Evolutionary conservation across 1,140 invertebrate species (phyloP).

Genomic region (Camponotus pennsylvanicus): DNA sequence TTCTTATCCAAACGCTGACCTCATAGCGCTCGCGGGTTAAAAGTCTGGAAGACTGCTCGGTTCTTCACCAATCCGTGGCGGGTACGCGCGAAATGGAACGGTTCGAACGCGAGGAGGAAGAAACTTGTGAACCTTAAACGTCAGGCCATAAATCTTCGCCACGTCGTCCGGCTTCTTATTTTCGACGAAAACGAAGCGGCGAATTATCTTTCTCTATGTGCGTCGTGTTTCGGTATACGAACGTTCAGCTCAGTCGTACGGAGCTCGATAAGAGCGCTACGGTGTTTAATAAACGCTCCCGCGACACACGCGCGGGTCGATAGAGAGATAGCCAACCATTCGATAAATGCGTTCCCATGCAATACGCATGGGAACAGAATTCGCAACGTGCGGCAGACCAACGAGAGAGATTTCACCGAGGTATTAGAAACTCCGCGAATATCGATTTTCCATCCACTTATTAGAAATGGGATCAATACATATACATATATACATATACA

Average conservation of each 20-base stretch:
- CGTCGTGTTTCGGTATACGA: constrained; percentile 55
- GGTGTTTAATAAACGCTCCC: constrained; percentile 72
- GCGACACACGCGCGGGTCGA: constrained; percentile 38
- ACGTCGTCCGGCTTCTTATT: constrained; percentile 31
- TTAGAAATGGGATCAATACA: background rate
- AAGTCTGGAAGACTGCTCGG: background rate
- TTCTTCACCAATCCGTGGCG: background rate
- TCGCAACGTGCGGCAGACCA: constrained; percentile 43
- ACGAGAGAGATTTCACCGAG: constrained; percentile 24
- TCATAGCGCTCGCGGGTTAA: constrained; percentile 17
- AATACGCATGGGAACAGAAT: constrained; percentile 58
- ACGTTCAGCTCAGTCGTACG: constrained; percentile 55
- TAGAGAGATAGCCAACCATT: constrained; percentile 23
- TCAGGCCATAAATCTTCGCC: constrained; percentile 68
- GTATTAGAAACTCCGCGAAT: constrained; percentile 44
- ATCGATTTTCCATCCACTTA: background rate
- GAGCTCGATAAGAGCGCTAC: constrained; percentile 71
- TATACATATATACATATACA: no score
- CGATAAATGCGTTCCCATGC: constrained; percentile 54
- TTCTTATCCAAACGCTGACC: background rate
- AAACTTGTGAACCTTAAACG: constrained; percentile 54
- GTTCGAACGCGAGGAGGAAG: background rate
- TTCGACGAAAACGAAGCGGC: constrained; percentile 62
- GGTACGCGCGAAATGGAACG: constrained; percentile 30
- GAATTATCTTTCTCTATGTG: constrained; percentile 60